Evolutionary conservation across 2,888 invertebrate species (phyloP), one percentile per base, ranked within the genome.

Genomic region (Cosmopolites sordidus): DNA sequence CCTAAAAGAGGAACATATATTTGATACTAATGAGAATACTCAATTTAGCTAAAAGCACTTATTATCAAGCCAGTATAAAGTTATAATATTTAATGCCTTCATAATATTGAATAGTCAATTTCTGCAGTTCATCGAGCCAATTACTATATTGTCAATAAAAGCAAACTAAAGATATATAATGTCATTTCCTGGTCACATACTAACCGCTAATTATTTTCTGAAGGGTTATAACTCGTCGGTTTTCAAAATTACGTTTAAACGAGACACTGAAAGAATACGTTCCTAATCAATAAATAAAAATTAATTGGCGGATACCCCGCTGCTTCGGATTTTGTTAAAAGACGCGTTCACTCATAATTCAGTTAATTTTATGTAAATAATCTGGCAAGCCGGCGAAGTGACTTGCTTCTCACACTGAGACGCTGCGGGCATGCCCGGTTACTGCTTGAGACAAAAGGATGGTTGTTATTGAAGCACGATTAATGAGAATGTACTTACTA

Each of bases 231-330:
- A 42, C 29, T 51, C 37, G 16, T 9, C 22, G 12, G 3, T 47
- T 47, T 46, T 47, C 37, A 27, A 30, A 45, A 47, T 22, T 51
- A 46, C 29, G 27, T 37, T 22, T 12, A 42, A 44, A 30, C 47
- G 12, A 46, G 54, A 46, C 50, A 54, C 38, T 54, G 50, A 54
- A 27, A 54, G 54, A 54, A 50, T 50, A 54, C 50, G 37, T 17
- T 38, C 38, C 30, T 53, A 54, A 45, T 45, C 53, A 43, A 61
- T 61, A 61, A 61, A 61, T 61, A 60, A 50, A 53, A 54, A 54
- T 58, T 61, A 61, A 61, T 61, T 61, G 61, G 56, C 61, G 55
- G 58, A 57, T 51, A 49, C 54, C 61, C 61, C 47, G 61, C 61
- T 60, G 61, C 48, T 61, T 49, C 45, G 51, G 57, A 58, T 58